A percentile compares a stretch with the other conserved stretches of the same genome.
phyloP scores from a whole-genome alignment of 30 jellyfish, hydroid and myxozoan genomes.

The Aurelia coerulea region DNA sequence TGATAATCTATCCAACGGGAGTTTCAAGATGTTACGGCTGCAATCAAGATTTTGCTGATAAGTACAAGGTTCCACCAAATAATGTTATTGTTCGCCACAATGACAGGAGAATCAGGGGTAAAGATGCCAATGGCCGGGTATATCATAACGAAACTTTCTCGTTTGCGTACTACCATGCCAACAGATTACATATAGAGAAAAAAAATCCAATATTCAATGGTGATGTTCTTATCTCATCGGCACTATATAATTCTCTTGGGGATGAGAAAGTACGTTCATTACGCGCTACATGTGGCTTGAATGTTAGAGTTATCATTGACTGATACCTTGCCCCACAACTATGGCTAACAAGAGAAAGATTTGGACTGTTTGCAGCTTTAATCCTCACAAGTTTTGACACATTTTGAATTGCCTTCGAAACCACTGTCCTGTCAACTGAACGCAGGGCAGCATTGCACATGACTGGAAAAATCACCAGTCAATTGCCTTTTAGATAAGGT shows the following conservation, averaged over 20 bases:
- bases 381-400: no score
- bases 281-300: background rate
- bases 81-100: background rate
- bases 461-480: no score
- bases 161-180: background rate
- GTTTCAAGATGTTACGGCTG: background rate
- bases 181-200: background rate
- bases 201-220: background rate
- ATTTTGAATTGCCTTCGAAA: no score
- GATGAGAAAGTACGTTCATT: background rate
- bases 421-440: no score
- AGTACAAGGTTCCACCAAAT: background rate
- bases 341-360: no score
- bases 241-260: background rate
- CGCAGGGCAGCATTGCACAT: no score
- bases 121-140: background rate
- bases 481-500: no score
- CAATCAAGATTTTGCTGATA: background rate
- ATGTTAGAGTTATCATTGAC: background rate
- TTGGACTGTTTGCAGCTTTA: no score
- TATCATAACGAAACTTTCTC: background rate
- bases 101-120: background rate
- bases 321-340: no score
- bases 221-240: background rate
- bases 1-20: background rate